Evolutionary conservation across 2,797 vertebrate genomes (phyloP), one percentile per base, ranked within the genome.

Genomic region (Hybognathus amarus): DNA sequence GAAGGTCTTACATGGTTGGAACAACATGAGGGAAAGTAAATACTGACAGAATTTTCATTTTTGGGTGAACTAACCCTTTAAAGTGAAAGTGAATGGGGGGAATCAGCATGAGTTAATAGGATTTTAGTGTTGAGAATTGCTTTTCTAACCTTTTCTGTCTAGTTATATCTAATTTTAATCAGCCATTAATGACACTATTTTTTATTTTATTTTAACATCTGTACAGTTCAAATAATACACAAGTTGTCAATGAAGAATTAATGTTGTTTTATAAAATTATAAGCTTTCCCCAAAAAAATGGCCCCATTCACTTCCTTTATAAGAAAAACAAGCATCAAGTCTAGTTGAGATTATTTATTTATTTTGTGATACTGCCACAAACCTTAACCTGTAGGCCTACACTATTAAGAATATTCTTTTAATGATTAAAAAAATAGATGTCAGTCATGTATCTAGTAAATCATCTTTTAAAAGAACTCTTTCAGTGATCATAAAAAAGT

Each of bases 401-500:
- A 75, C 73, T 40, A 75, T n/a, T n/a, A 56, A 8, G 4, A 36
- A 75, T 56, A 59, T 18, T 24, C 7, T 4, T 38, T 38, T 56
- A 54, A 47, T 20, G 10, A 74, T 52, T 11, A 30, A 30, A 24
- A 71, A 45, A 27, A 27, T 56, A 17, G 22, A 59, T 76, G 33
- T 59, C 36, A 76, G 52, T 59, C 13, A 24, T 61, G 54, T 76
- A 61, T 64, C 27, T 64, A 66, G 77, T 33, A 77, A 61, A 47
- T 77, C 75, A 33, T 33, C 33, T 83, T 50, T 70, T 24, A 63
- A 70, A 63, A 71, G 5, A 47, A 77, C 36, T 24, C 33, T 61
- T 78, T 61, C 52, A 59, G 38, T 10, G 11, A 54, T 15, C n/a
- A 33, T 70, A 50, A 83, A 77, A 71, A 83, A 78, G 66, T 71